Percentiles rank a stretch among this genome's conserved stretches.
phyloP scores from a whole-genome alignment of 2,888 invertebrate species.

The Andrena fulva region DNA sequence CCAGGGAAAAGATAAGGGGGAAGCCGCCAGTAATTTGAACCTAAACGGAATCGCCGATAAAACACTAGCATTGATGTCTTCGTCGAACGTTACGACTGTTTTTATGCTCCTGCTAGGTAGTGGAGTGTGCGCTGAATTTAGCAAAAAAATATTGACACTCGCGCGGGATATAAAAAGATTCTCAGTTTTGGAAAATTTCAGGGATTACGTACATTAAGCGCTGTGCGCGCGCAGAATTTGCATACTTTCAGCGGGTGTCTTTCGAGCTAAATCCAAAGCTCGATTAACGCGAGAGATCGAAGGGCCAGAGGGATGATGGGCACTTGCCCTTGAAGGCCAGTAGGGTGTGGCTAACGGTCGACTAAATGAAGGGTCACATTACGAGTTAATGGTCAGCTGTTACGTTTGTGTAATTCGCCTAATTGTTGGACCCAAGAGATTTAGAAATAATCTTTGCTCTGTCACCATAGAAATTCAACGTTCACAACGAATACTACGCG shows the following conservation, averaged over 20 bases:
- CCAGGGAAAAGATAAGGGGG: slow-evolving; percentile 76
- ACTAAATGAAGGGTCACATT: slow-evolving; percentile 84
- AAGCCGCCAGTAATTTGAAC: slow-evolving; percentile 80
- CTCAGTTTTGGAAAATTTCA: not conserved
- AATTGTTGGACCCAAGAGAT: slow-evolving; percentile 79
- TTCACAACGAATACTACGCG: not conserved
- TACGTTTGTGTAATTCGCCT: slow-evolving; percentile 82
- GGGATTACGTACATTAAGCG: not conserved
- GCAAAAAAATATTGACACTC: not conserved
- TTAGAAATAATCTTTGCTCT: slow-evolving; percentile 73
- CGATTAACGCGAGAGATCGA: slow-evolving; percentile 76
- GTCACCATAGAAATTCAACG: not conserved
- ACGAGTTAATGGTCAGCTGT: slow-evolving; percentile 84
- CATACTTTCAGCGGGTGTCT: slow-evolving; percentile 15
- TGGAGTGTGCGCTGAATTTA: slow-evolving; percentile 12
- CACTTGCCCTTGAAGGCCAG: slow-evolving; percentile 72
- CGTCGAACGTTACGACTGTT: slow-evolving; percentile 48
- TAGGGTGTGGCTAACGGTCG: slow-evolving; percentile 81
- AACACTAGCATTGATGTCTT: slow-evolving; percentile 52
- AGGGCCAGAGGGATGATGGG: slow-evolving; percentile 75
- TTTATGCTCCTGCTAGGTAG: not conserved
- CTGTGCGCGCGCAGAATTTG: not conserved
- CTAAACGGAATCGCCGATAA: slow-evolving; percentile 75
- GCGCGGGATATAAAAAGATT: not conserved
- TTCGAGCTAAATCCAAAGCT: slow-evolving; percentile 67